Base-by-base conservation (phyloP, 64 coral and sea anemone species). In the Actinia equina region DNA sequence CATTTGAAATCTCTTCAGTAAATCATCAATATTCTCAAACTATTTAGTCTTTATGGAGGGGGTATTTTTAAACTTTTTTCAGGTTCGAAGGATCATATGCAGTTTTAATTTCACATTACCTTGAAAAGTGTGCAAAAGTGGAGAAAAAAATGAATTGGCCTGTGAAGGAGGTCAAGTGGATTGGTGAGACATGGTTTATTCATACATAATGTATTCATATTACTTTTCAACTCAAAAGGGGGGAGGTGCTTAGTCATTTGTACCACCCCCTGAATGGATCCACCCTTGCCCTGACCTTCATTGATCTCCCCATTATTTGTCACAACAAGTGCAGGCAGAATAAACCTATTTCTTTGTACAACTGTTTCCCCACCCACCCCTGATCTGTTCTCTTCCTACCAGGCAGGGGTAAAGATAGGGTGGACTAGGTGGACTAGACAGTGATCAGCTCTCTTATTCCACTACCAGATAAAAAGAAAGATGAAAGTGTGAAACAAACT, bases 51-150 rank as follows among this genome's bases (percentile, higher is more conserved):
- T 60, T 44, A 7, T 43, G 17, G 22, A 7, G 13, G 2, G 43
- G 83, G 0, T 83, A 52, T 6, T 19, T 67, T 56, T 57, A 42
- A 12, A 0, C 5, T 1, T 61, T 49, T 54, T 77, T 88, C 59
- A 94, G 93, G 56, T 42, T 94, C 13, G 79, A 45, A 41, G 85
- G 63, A 53, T 94, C 93, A 49, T 89, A 90, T 76, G 74, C 88
- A 19, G 64, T 69, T 41, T 58, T 94, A 16, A 77, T 94, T 9
- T 23, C 77, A 41, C 53, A 94, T 78, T 76, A 83, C n/a, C n/a
- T 94, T 19, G 80, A 94, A 82, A 83, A 89, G 74, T 94, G 93
- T 46, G 14, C 59, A 19, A 56, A 83, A 64, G 88, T 83, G 16
- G 85, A 90, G 3, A 87, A 77, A 44, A 86, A 55, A 51, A 64